A percentile compares a stretch with the other conserved stretches of the same genome.
phyloP scores from a whole-genome alignment of 2,888 invertebrate species.

The Drosophila ochracea region DNA sequence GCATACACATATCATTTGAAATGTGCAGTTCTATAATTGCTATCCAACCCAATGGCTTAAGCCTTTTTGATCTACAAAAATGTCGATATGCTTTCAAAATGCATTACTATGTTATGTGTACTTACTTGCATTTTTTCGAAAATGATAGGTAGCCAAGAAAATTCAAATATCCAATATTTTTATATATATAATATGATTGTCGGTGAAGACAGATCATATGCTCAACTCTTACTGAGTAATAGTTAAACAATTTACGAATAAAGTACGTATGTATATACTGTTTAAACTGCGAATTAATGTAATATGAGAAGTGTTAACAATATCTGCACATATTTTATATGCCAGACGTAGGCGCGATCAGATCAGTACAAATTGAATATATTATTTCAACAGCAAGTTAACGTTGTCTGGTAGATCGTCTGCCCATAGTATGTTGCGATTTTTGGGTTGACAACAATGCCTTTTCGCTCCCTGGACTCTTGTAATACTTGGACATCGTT shows the following conservation, averaged over 20 bases:
- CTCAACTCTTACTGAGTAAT: constrained; percentile 21
- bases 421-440: constrained; percentile 72
- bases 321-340: constrained; percentile 62
- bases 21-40: neutral
- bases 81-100: neutral
- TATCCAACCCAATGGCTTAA: neutral
- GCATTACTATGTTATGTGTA: neutral
- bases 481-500: constrained; percentile 83
- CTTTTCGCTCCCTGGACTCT: constrained; percentile 69
- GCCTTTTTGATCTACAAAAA: neutral
- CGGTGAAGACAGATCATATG: constrained; percentile 11
- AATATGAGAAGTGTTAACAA: constrained; percentile 37
- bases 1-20: neutral
- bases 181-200: constrained; percentile 11
- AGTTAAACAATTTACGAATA: constrained; percentile 54
- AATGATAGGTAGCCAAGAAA: constrained; percentile 1
- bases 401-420: constrained; percentile 73
- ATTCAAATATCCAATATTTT: neutral
- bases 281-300: constrained; percentile 20
- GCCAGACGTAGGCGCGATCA: constrained; percentile 28
- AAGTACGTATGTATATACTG: constrained; percentile 24
- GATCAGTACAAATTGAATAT: constrained; percentile 3
- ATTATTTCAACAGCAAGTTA: constrained; percentile 28
- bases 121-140: neutral
- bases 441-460: constrained; percentile 42